These are phyloP conservation scores for Zygothrica quintamaculata DNA, from an alignment of 2,888 invertebrate species.

Conservation along the genomic window DNA sequence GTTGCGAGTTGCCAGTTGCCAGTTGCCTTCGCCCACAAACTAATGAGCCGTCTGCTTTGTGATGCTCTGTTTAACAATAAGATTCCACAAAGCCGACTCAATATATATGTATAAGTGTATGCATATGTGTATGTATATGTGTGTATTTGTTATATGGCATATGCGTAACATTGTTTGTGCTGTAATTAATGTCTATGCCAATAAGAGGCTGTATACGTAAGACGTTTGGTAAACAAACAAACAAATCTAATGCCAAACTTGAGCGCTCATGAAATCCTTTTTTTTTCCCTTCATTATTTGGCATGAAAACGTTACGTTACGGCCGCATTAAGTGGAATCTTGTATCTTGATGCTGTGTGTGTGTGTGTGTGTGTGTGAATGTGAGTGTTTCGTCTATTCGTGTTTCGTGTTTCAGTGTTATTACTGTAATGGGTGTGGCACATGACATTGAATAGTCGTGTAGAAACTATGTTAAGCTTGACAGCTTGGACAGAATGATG, in stretches of 20 bases:
- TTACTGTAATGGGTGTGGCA: constrained; percentile 53
- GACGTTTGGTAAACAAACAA: constrained; percentile 31
- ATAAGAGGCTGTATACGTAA: constrained; percentile 44
- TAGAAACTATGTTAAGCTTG: constrained; percentile 72
- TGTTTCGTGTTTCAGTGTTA: not conserved
- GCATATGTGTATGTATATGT: constrained; percentile 3
- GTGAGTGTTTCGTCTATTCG: not conserved
- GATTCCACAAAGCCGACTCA: constrained; percentile 43
- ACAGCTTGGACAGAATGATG: constrained; percentile 44
- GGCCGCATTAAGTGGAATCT: constrained; percentile 57
- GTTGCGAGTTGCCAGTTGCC: constrained; percentile 43
- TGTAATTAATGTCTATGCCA: constrained; percentile 75
- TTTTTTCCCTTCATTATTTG: constrained; percentile 65
- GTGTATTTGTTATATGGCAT: constrained; percentile 47
- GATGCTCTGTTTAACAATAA: constrained; percentile 45
- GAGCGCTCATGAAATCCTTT: constrained; percentile 70
- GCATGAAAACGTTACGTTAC: constrained; percentile 43
- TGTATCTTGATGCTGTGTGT: constrained; percentile 12
- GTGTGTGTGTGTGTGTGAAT: not conserved
- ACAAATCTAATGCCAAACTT: constrained; percentile 62
- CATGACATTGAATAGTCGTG: constrained; percentile 70
- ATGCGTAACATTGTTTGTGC: constrained; percentile 70
- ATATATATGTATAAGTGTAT: constrained; percentile 15
- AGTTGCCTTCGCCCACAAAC: constrained; percentile 55
- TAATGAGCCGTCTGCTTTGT: constrained; percentile 56